Evolutionary conservation across 2,797 vertebrate genomes (phyloP).

Genomic region (Labroides dimidiatus): DNA sequence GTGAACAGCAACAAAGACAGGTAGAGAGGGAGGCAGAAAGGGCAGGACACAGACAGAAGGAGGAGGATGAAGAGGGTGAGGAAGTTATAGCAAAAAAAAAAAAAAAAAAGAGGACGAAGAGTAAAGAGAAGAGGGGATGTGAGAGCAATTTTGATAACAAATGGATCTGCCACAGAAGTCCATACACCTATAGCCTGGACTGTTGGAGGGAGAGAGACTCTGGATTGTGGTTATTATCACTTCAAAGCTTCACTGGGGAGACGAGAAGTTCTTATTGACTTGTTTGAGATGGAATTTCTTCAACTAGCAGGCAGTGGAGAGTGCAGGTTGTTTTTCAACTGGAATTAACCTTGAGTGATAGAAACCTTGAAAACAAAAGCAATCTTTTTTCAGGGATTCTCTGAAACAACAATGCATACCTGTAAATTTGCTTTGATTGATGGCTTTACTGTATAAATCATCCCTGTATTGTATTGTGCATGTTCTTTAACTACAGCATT

Average conservation of each 20-base stretch:
- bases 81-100: neutral
- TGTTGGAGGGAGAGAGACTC: constrained; percentile 46
- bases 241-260: constrained; percentile 63
- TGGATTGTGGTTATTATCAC: constrained; percentile 61
- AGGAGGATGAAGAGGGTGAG: neutral
- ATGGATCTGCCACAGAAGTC: constrained; percentile 66
- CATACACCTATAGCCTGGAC: constrained; percentile 40
- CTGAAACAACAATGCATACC: no score
- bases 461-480: no score
- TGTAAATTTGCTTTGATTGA: no score
- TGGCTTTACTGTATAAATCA: no score
- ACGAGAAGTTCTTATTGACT: constrained; percentile 49
- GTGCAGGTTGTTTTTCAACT: neutral
- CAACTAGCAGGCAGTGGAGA: constrained; percentile 8
- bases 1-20: constrained; percentile 56
- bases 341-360: constrained; percentile 6
- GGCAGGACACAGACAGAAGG: constrained; percentile 14
- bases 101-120: constrained; percentile 7
- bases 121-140: constrained; percentile 28
- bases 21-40: constrained; percentile 36
- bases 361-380: no score
- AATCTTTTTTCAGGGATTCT: no score
- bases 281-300: constrained; percentile 34
- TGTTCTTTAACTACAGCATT: no score
- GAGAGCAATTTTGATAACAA: constrained; percentile 73